These are phyloP conservation scores for Salmo trutta DNA, from an alignment of 2,797 vertebrate genomes.

Conservation along the genomic window DNA sequence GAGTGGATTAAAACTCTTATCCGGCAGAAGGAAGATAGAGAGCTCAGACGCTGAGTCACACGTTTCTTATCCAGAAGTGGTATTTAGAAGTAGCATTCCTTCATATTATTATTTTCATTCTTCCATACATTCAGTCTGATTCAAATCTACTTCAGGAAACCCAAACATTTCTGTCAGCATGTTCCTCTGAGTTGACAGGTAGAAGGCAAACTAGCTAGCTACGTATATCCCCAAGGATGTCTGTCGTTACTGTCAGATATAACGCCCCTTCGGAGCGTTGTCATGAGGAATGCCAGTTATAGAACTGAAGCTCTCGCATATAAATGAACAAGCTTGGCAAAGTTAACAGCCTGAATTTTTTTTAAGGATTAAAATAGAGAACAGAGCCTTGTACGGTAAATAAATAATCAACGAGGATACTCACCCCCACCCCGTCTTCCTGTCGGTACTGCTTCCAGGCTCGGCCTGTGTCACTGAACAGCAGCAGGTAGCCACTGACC, in stretches of 20 bases:
- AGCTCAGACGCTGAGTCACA: constrained; percentile 16
- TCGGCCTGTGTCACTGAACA: constrained; percentile 92
- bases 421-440: constrained; percentile 82
- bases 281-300: constrained; percentile 3
- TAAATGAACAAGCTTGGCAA: too few species aligned
- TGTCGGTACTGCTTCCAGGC: constrained; percentile 92
- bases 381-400: neutral
- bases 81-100: constrained; percentile 18
- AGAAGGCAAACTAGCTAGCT: neutral
- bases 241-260: neutral
- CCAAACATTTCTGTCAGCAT: neutral
- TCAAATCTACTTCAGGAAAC: neutral
- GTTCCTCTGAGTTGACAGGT: neutral
- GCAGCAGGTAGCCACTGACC: constrained; percentile 87
- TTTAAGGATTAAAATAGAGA: neutral
- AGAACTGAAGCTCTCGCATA: neutral
- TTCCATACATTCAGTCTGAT: constrained; percentile 2
- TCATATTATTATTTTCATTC: neutral
- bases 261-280: neutral
- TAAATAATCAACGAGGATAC: neutral
- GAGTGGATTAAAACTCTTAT: constrained; percentile 16
- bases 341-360: too few species aligned
- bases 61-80: constrained; percentile 14
- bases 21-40: neutral
- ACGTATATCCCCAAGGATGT: neutral